These are phyloP conservation scores for Chrysotoxum bicinctum DNA, from an alignment of 2,888 invertebrate genomes.

Conservation along the genomic window DNA sequence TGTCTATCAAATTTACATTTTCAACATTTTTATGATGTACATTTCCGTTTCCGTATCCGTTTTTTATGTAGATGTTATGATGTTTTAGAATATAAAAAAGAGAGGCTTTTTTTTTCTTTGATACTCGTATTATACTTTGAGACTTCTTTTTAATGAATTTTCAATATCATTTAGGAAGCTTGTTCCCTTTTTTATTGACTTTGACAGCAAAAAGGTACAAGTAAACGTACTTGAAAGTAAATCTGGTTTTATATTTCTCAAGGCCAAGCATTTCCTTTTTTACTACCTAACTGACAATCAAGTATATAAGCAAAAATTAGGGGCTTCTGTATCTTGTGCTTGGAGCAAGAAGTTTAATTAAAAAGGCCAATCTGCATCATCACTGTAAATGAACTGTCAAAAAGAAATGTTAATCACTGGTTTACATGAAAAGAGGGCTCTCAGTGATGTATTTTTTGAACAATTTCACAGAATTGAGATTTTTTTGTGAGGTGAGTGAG, in stretches of 20 bases:
- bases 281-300: not conserved
- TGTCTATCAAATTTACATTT: constrained; percentile 61
- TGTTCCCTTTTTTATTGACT: not conserved
- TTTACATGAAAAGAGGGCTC: constrained; percentile 8
- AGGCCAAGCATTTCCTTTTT: not conserved
- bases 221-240: not conserved
- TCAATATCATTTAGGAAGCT: constrained; percentile 13
- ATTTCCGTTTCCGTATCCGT: constrained; percentile 51
- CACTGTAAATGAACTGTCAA: not conserved
- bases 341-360: not conserved
- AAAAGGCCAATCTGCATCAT: not conserved
- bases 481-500: no score
- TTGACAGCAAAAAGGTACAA: constrained; percentile 8
- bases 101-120: not conserved
- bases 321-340: not conserved
- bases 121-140: not conserved
- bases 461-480: not conserved
- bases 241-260: not conserved
- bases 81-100: not conserved
- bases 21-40: constrained; percentile 48
- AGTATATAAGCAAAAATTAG: not conserved
- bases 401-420: constrained; percentile 39
- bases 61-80: constrained; percentile 12
- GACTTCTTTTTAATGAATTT: constrained; percentile 7
- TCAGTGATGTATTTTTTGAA: not conserved